Base-by-base conservation (phyloP, 2,113 vertebrate species). In the Labrus mixtus region DNA sequence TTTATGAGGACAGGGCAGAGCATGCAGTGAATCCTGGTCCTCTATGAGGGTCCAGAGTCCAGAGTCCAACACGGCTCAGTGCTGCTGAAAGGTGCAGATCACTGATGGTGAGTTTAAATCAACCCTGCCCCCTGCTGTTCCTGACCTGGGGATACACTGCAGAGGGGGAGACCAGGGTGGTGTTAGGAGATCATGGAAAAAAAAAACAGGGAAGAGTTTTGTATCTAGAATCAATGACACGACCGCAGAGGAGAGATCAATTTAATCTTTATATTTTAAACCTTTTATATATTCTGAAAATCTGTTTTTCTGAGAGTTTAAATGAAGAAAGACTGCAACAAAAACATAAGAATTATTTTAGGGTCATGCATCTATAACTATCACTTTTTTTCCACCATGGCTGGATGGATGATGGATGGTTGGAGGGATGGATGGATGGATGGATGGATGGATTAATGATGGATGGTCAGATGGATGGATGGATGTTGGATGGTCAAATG, bases 51-150 rank as follows among this genome's bases (percentile, higher is more conserved):
- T 80, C 56, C 55, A 17, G 55, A 79, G n/a, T 55, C 56, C 85
- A n/a, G n/a, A n/a, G 86, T 79, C 83, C 80, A 84, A 86, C 79
- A 78, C 0, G 29, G 68, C 67, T 77, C 73, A 68, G 67, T 17
- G 76, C 58, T n/a, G 76, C 55, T 78, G 69, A 82, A 75, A 74
- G 64, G 39, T 73, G 46, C 50, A 78, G 19, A 82, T 73, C 67
- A 39, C 48, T 20, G 55, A n/a, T 50, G 67, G 67, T 83, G 67
- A 84, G 87, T 83, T 65, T 87, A 83, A 90, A 76, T 87, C 84
- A 87, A 80, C 74, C 73, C 72, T 87, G 85, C 79, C 85, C 83
- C 84, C 76, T 86, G 76, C 82, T 84, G 83, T 66, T 75, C 53
- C 53, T 1, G 17, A 20, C 37, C 46, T 39, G 77, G 23, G 83